Conservation (phyloP, 2,888 invertebrate genomes). For the Salticus scenicus region DNA sequence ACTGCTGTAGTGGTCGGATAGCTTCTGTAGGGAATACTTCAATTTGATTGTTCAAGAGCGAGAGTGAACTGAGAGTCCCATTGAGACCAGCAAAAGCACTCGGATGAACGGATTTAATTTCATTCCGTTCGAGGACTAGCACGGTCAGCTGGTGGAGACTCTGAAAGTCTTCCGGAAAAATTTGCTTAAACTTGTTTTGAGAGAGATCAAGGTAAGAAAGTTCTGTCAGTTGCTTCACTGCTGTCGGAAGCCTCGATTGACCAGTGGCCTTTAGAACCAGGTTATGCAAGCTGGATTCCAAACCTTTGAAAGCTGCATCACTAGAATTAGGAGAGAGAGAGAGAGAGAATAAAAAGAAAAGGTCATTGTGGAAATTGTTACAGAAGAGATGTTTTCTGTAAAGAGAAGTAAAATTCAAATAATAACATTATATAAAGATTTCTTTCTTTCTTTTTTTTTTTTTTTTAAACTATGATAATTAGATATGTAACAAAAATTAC, state of each 20-base stretch:
- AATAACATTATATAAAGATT: too few species aligned
- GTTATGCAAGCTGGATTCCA: conserved; percentile 89
- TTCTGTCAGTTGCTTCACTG: conserved; percentile 84
- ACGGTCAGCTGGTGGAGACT: conserved; percentile 88
- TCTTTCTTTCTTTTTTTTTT: too few species aligned
- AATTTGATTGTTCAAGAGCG: conserved; percentile 90
- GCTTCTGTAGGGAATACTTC: conserved; percentile 90
- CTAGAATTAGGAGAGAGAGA: conserved; percentile 20
- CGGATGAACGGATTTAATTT: conserved; percentile 85
- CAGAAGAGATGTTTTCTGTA: too few species aligned
- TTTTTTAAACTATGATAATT: too few species aligned
- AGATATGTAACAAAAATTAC: too few species aligned
- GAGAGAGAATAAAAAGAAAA: background rate
- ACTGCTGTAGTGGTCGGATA: conserved; percentile 84
- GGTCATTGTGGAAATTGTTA: background rate
- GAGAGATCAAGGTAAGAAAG: conserved; percentile 92
- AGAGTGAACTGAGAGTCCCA: conserved; percentile 89
- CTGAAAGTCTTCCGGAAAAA: conserved; percentile 75
- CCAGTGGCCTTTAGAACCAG: conserved; percentile 90
- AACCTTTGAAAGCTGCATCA: conserved; percentile 83
- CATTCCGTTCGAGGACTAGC: conserved; percentile 90
- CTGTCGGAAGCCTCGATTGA: conserved; percentile 86
- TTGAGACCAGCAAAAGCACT: conserved; percentile 87
- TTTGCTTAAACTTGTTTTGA: conserved; percentile 88
- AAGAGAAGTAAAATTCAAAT: too few species aligned